phyloP scores from a whole-genome alignment of 2,113 vertebrate genomes.

The Thamnaconus septentrionalis region DNA sequence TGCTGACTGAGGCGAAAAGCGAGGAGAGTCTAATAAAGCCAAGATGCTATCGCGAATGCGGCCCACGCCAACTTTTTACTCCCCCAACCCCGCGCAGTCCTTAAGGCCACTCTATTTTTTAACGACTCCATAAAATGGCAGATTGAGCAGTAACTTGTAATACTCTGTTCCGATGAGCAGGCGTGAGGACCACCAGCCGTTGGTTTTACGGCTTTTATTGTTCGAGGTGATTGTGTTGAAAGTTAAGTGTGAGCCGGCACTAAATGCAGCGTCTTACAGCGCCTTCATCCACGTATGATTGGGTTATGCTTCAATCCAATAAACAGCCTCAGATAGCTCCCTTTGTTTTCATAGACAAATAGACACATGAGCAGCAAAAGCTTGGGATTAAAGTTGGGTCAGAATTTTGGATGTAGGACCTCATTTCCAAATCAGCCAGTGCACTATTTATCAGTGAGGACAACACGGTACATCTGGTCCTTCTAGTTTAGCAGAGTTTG shows the following conservation, averaged over 20 bases:
- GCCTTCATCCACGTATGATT: neutral
- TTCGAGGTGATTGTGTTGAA: conserved; percentile 50
- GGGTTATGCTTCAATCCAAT: too few relatives aligned
- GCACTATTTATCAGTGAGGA: too few relatives aligned
- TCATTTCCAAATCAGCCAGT: too few relatives aligned
- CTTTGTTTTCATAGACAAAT: too few relatives aligned
- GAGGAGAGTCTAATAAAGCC: conserved; percentile 45
- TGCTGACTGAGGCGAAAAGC: conserved; percentile 16
- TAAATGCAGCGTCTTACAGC: too few relatives aligned
- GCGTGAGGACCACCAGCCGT: conserved; percentile 37
- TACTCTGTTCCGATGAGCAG: conserved; percentile 61
- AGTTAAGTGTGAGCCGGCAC: neutral
- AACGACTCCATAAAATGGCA: conserved; percentile 62
- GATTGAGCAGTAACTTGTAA: conserved; percentile 55
- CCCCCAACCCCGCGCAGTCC: conserved; percentile 14
- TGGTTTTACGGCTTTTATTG: conserved; percentile 43
- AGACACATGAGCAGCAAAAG: too few relatives aligned
- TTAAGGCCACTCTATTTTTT: conserved; percentile 44
- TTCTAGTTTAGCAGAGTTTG: too few relatives aligned
- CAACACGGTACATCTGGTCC: too few relatives aligned
- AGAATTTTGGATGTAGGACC: too few relatives aligned
- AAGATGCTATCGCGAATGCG: conserved; percentile 51
- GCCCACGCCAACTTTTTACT: conserved; percentile 45
- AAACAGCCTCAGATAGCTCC: too few relatives aligned
- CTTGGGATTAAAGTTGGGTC: too few relatives aligned